Evolutionary conservation across 2,888 invertebrate genomes (phyloP).

Genomic region (Sinotaia quadrata): DNA sequence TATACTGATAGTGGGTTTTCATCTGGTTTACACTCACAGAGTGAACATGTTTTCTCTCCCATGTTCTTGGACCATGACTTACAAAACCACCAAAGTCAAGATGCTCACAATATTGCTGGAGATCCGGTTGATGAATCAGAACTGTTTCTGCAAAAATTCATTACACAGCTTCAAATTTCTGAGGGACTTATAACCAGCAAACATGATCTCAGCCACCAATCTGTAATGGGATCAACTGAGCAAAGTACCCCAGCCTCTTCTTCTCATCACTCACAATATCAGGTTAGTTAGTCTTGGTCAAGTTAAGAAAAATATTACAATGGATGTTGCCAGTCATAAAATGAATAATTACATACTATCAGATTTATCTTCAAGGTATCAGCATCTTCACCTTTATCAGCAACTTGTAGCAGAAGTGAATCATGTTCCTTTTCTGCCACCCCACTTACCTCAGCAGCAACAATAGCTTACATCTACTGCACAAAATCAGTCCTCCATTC

Average conservation of each 20-base stretch:
- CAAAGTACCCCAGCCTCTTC: neutral
- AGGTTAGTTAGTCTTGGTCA: no score
- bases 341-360: no score
- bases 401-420: neutral
- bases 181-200: conserved; percentile 14
- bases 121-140: conserved; percentile 20
- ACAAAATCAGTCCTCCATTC: conserved; percentile 15
- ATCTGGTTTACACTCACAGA: conserved; percentile 17
- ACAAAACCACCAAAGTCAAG: conserved; percentile 3
- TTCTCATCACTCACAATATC: neutral
- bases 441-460: conserved; percentile 5
- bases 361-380: no score
- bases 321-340: no score
- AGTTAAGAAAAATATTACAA: no score
- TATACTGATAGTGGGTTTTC: conserved; percentile 30
- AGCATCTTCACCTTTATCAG: conserved; percentile 4
- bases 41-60: conserved; percentile 18
- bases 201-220: conserved; percentile 17
- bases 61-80: conserved; percentile 15
- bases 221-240: conserved; percentile 16
- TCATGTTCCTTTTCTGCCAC: conserved; percentile 11
- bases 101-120: conserved; percentile 14
- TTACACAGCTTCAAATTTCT: conserved; percentile 16
- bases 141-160: conserved; percentile 24
- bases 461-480: conserved; percentile 15